Base-by-base conservation (phyloP, 1,140 invertebrate species). In the Drosophila miranda region DNA sequence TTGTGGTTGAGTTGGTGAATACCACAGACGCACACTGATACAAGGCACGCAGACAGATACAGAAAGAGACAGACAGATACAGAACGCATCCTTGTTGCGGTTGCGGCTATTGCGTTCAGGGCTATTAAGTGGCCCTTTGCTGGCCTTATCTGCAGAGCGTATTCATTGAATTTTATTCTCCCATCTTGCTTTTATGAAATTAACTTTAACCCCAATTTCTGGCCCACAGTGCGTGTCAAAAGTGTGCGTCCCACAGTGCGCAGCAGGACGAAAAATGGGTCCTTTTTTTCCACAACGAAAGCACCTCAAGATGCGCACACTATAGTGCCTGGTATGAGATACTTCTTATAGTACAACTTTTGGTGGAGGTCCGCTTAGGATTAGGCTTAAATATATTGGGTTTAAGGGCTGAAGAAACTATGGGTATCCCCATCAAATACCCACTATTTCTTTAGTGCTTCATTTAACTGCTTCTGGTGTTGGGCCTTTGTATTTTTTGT, bases 11-110 rank as follows among this genome's bases (percentile, higher is more conserved):
- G 44, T 11, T 3, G 48, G 28, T 34, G 42, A 63, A 19, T 7
- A 21, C 13, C 30, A 34, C 34, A 38, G 11, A 38, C 11, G 11
- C 9, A 1, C 4, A 11, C 34, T 13, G 3, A 30, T 30, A 8
- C 28, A 30, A 26, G 23, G 23, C 23, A 23, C 3, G 4, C 34
- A 13, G 11, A 38, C 11, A 5, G 3, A 11, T 0, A 8, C 8
- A 30, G 0, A 30, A 8, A 34, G 30, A 34, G 8, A 38, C 9
- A 3, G 3, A 38, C 34, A 38, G 3, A 7, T 38, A 44, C 44
- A 23, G 38, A 11, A 96, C 96, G 6, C 93, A 93, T 80, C 94
- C 70, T 93, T 96, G 71, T 97, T 96, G 92, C 97, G 97, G 80
- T 78, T 77, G 77, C 51, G 60, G 73, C 61, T 6, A 42, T 56